These are phyloP conservation scores for Toxotes jaculatrix DNA, from an alignment of 2,113 vertebrate species.

Conservation along the genomic window DNA sequence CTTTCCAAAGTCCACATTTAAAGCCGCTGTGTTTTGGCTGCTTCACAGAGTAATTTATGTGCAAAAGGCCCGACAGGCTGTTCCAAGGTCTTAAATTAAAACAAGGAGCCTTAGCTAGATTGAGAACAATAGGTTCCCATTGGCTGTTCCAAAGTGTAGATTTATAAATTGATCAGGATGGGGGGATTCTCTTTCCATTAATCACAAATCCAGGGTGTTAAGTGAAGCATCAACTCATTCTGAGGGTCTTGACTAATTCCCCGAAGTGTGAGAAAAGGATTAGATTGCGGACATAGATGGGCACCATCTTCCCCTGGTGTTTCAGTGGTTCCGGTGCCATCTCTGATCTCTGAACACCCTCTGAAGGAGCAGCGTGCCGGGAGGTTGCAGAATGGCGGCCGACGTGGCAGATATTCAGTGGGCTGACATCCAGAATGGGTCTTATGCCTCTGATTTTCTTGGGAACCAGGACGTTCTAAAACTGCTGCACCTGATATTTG, in stretches of 20 bases:
- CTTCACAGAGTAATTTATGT: neutral
- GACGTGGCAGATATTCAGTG: no score
- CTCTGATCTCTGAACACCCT: neutral
- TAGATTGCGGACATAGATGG: neutral
- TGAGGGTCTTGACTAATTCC: neutral
- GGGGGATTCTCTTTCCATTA: neutral
- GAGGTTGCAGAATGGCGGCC: neutral
- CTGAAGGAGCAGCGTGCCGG: neutral
- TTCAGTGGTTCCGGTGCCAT: neutral
- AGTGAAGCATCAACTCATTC: constrained; percentile 5
- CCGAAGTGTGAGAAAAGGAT: neutral
- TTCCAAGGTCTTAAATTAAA: neutral
- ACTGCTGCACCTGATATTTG: neutral
- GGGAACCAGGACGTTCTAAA: neutral
- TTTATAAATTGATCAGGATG: neutral
- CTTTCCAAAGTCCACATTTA: neutral
- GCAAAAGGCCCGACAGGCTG: neutral
- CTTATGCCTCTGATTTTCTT: no score
- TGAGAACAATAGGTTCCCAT: neutral
- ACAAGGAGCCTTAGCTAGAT: neutral
- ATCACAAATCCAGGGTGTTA: neutral
- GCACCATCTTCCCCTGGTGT: neutral
- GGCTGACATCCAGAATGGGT: no score
- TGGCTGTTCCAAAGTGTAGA: neutral
- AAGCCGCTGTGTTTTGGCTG: neutral